Base-by-base conservation (phyloP, 2,888 invertebrate genomes). In the Paralinhomoeus sp. region DNA sequence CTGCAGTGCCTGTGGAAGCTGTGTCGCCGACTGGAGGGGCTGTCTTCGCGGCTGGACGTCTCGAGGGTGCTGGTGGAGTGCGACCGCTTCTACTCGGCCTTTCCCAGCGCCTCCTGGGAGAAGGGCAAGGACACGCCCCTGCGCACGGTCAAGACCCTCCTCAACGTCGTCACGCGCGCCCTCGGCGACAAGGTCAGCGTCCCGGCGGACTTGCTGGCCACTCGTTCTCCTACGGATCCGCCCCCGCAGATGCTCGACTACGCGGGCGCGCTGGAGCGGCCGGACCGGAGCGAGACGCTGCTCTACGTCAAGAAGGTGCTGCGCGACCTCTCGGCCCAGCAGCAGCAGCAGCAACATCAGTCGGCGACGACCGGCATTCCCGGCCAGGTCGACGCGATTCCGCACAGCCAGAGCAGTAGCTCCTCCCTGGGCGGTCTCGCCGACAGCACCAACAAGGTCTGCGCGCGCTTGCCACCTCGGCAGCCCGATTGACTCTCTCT, bases 121-220 rank as follows among this genome's bases (percentile, higher is more conserved):
- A 3, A 20, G 9, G 73, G 76, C 0, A 72, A 74, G 22, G 87
- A 89, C 61, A 81, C 80, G n/a, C 87, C 84, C 1, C 50, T 67
- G 45, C 61, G 72, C 58, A 91, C 91, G 17, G 76, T 91, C 41
- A 89, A 89, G 68, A 91, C 91, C 0, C 73, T 91, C 51, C 72
- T 91, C 44, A 85, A 89, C 64, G 78, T 82, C 43, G 75, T 85
- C 70, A 80, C 81, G 45, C 81, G 82, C 66, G 75, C 79, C 52
- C 80, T 82, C 62, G 85, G 85, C 18, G 34, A 42, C 22, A 20
- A 35, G 40, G 46, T 46, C 31, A 31, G 31, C 31, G 31, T 12
- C 31, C 31, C 15, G 31, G 31, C 31, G 31, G 9, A 15, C 31
- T 15, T 7, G 9, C 31, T 12, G 15, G 15, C 31, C 31, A 31